phyloP scores from a whole-genome alignment of 2,113 vertebrate species.

The Spermophilus dauricus region DNA sequence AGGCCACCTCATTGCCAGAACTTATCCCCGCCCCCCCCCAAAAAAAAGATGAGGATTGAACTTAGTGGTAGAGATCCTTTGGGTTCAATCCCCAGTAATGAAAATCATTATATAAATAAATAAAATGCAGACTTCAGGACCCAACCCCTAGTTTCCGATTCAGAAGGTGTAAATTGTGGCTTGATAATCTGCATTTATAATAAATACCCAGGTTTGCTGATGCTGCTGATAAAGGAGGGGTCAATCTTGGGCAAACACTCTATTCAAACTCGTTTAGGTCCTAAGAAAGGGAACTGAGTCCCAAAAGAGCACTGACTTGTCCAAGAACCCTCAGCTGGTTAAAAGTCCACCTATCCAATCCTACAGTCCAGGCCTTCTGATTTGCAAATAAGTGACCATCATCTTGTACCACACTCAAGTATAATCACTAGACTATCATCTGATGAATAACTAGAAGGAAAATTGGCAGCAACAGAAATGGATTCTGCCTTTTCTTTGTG shows the following conservation, averaged over 20 bases:
- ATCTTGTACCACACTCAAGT: background rate
- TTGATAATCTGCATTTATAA: slow-evolving; percentile 61
- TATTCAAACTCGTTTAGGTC: background rate
- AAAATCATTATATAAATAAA: no score
- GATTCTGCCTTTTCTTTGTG: background rate
- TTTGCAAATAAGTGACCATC: slow-evolving; percentile 29
- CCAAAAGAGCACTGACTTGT: background rate
- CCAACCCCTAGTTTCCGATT: background rate
- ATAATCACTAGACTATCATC: slow-evolving; percentile 22
- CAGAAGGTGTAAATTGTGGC: background rate
- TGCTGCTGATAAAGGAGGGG: background rate
- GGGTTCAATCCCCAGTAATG: no score
- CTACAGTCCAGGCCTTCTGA: background rate
- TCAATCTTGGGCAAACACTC: background rate
- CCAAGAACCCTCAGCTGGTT: background rate
- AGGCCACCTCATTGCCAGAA: no score
- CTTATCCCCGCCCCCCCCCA: no score
- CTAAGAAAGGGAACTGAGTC: slow-evolving; percentile 7
- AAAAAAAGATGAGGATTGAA: no score
- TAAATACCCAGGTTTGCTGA: slow-evolving; percentile 4
- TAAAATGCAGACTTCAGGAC: background rate
- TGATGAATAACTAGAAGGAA: background rate
- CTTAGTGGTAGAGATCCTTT: no score
- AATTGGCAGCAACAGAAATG: background rate
- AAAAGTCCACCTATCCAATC: background rate